Evolutionary conservation across 30 jellyfish, hydroid and myxozoan species (phyloP).

Genomic region (Clytia hemisphaerica): DNA sequence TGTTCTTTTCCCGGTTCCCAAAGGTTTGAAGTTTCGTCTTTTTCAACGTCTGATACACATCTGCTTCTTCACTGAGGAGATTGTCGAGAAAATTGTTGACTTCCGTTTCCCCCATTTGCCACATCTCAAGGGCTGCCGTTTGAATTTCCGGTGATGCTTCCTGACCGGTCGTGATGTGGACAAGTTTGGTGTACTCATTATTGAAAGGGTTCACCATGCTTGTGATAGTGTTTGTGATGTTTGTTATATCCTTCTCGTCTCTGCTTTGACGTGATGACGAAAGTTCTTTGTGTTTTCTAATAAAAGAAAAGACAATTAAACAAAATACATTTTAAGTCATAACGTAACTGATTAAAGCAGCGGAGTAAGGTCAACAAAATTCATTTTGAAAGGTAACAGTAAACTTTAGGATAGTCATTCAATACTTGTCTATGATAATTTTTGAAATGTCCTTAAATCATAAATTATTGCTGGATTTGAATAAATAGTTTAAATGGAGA

Average conservation of each 20-base stretch:
- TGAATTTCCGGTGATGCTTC: slow-evolving; percentile 31
- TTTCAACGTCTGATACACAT: slow-evolving; percentile 29
- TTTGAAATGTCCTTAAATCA: too few relatives aligned
- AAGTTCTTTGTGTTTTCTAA: slow-evolving; percentile 26
- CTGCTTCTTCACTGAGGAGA: slow-evolving; percentile 22
- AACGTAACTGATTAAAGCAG: too few relatives aligned
- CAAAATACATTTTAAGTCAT: too few relatives aligned
- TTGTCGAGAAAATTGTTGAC: slow-evolving; percentile 18
- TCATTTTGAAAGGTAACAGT: too few relatives aligned
- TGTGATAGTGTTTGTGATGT: slow-evolving; percentile 11
- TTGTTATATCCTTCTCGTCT: slow-evolving; percentile 10
- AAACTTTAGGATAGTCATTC: too few relatives aligned
- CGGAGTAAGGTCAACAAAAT: too few relatives aligned
- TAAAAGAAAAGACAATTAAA: too few relatives aligned
- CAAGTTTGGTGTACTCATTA: background rate
- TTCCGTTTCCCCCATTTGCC: slow-evolving; percentile 12
- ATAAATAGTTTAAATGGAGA: too few relatives aligned
- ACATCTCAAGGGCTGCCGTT: slow-evolving; percentile 21
- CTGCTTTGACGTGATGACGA: slow-evolving; percentile 19
- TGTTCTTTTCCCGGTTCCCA: background rate
- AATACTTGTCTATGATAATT: too few relatives aligned
- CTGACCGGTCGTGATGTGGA: slow-evolving; percentile 29
- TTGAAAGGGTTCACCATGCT: slow-evolving; percentile 42
- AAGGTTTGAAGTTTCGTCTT: slow-evolving; percentile 20
- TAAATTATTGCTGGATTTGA: too few relatives aligned